A percentile compares a stretch with the other conserved stretches of the same genome.
Conservation (phyloP, 2,797 vertebrate species). For the Phyllotis vaccarum region DNA sequence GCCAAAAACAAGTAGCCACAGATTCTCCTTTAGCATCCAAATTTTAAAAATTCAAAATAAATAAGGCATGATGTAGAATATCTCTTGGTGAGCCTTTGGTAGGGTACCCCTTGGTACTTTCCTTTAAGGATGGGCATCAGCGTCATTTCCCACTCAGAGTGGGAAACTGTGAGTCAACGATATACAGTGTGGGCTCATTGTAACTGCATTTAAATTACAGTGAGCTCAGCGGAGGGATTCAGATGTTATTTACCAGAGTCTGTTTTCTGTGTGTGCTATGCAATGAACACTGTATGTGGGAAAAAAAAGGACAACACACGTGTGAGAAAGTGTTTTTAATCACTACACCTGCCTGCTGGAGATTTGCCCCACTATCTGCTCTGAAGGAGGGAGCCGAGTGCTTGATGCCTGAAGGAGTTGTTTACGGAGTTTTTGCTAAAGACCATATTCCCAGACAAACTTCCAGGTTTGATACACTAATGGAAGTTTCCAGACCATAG, state of each 20-base stretch:
- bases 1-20: no score
- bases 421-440: neutral
- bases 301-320: neutral
- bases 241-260: no score
- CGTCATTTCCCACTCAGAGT: neutral
- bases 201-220: neutral
- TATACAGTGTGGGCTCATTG: neutral
- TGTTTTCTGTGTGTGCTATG: neutral
- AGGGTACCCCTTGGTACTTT: neutral
- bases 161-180: neutral
- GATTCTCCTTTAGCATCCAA: no score
- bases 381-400: neutral
- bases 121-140: neutral
- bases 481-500: neutral
- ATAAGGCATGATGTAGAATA: no score
- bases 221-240: slow-evolving; percentile 14
- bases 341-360: neutral
- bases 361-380: neutral
- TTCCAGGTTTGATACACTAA: neutral
- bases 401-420: neutral
- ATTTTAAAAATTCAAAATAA: no score
- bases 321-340: neutral
- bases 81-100: no score
- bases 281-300: neutral
- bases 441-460: neutral